A percentile compares a stretch with the other conserved stretches of the same genome.
phyloP scores from a whole-genome alignment of 1,140 invertebrate genomes.

The Schmidtea mediterranea region DNA sequence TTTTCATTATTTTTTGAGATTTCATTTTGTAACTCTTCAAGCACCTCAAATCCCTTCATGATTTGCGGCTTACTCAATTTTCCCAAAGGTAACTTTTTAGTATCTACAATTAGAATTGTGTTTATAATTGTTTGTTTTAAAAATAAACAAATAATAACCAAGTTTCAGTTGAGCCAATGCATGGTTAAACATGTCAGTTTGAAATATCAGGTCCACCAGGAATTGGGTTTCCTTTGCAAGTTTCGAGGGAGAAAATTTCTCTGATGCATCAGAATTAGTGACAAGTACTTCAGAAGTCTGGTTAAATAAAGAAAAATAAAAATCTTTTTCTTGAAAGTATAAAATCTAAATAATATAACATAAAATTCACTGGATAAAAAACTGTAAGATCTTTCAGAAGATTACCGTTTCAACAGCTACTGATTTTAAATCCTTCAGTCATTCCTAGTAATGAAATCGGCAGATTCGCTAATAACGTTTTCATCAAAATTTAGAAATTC shows the following conservation, averaged over 20 bases:
- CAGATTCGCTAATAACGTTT: too few species aligned
- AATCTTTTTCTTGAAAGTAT: too few species aligned
- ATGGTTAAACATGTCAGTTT: slow-evolving; percentile 27
- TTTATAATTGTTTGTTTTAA: neutral
- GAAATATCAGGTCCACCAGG: slow-evolving; percentile 27
- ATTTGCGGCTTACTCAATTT: slow-evolving; percentile 30
- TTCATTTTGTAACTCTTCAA: slow-evolving; percentile 24
- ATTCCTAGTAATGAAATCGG: too few species aligned
- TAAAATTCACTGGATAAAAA: too few species aligned
- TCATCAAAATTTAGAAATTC: too few species aligned
- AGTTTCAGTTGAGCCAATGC: slow-evolving; percentile 26
- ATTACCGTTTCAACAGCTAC: too few species aligned
- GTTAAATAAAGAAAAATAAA: too few species aligned
- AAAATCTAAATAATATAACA: too few species aligned
- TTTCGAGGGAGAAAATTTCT: slow-evolving; percentile 6
- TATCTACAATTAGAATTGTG: slow-evolving; percentile 15
- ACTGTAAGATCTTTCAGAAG: too few species aligned
- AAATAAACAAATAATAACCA: slow-evolving; percentile 11
- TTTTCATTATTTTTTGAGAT: slow-evolving; percentile 14
- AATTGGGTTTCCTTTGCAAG: slow-evolving; percentile 20
- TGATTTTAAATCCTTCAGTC: too few species aligned
- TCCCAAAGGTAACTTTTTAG: slow-evolving; percentile 30
- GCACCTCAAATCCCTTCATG: slow-evolving; percentile 28
- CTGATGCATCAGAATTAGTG: neutral
- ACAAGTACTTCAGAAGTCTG: too few species aligned